phyloP scores from a whole-genome alignment of 2,113 vertebrate species.

The Larimichthys polyactis region DNA sequence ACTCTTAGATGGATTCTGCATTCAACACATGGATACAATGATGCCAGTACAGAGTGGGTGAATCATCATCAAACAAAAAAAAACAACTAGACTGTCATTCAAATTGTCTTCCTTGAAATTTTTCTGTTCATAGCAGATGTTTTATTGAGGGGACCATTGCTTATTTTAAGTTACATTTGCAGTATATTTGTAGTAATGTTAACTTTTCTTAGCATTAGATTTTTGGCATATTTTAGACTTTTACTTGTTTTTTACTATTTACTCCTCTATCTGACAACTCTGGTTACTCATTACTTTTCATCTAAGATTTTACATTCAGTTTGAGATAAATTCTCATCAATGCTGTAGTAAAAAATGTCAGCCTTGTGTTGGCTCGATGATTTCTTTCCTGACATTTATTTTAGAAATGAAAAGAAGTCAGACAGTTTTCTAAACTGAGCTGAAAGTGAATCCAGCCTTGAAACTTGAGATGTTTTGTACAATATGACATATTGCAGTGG shows the following conservation, averaged over 20 bases:
- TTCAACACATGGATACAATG: slow-evolving; percentile 17
- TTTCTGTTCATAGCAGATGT: slow-evolving; percentile 41
- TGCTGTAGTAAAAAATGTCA: too few relatives aligned
- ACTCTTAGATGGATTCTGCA: slow-evolving; percentile 24
- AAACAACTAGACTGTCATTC: slow-evolving; percentile 13
- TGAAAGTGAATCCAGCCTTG: too few relatives aligned
- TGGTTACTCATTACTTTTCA: background rate
- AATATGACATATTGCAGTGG: background rate
- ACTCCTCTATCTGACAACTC: background rate
- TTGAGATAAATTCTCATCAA: background rate
- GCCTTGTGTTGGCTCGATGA: background rate
- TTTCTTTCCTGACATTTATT: background rate
- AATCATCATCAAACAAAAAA: slow-evolving; percentile 2
- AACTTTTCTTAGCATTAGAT: background rate
- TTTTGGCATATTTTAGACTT: background rate
- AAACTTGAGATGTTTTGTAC: background rate
- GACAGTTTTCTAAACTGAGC: background rate
- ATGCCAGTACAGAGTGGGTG: slow-evolving; percentile 16
- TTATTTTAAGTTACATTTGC: background rate
- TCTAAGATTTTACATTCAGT: background rate
- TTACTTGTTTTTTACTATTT: background rate
- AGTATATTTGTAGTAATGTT: background rate
- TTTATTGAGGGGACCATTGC: background rate
- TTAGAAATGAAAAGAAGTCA: background rate
- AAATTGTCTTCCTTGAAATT: slow-evolving; percentile 25